Base-by-base conservation (phyloP, 2,797 vertebrate species). In the Euphonia xanthogaster region DNA sequence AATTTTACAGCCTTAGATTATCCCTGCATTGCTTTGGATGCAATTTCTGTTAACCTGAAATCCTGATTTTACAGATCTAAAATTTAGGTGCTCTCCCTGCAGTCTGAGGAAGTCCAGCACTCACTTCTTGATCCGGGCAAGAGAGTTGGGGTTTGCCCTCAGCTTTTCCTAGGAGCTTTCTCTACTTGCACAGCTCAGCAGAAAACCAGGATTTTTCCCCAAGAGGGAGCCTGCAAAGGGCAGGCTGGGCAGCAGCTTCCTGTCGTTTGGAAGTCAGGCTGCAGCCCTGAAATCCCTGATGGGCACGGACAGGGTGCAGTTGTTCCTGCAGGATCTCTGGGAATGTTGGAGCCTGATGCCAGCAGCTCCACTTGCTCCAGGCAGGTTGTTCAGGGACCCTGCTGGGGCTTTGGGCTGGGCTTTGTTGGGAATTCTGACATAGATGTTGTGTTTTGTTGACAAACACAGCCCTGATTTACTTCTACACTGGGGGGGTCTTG, bases 281-380 rank as follows among this genome's bases (percentile, higher is more conserved):
- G 74, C 53, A 82, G 9, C 86, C 48, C 50, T 81, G 19, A 4
- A 0, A 24, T 4, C 42, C 11, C 4, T 21, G 55, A 21, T 62
- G 62, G 54, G 33, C 4, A 1, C 1, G 5, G 91, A 6, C 55
- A 4, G 20, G 2, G 27, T 0, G 2, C 73, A 5, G 45, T 35
- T 50, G 20, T 51, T 90, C 87, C 60, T 62, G 2, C 12, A 3
- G 88, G 33, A 14, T 7, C 17, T 31, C 23, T 3, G 3, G 2
- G 21, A 31, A 7, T 21, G 58, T 25, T 39, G 57, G 57, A 58
- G 16, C 57, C 27, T 24, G 55, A 14, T 33, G 42, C 30, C 80
- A 39, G 84, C 72, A 14, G 33, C 40, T n/a, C 16, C 20, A 3
- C 1, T 7, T 31, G 58, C 62, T 85, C 35, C 58, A 37, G 82